phyloP scores from a whole-genome alignment of 2,888 invertebrate genomes.

The Theodoxus fluviatilis region DNA sequence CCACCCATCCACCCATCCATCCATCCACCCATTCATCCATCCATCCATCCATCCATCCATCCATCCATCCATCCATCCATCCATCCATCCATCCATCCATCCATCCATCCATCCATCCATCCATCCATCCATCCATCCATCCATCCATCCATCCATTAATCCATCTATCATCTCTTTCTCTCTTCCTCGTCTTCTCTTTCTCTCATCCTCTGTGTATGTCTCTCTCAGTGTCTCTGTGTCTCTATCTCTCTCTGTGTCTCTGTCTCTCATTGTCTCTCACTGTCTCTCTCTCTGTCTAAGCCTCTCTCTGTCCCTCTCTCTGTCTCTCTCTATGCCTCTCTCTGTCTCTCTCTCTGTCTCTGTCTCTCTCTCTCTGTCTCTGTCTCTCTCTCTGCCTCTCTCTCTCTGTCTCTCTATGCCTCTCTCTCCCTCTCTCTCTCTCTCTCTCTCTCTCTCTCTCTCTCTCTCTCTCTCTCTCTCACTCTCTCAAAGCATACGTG shows the following conservation, averaged over 20 bases:
- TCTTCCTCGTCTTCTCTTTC: no score
- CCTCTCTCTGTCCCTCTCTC: neutral
- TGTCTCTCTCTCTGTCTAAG: neutral
- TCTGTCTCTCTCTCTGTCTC: neutral
- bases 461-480: constrained; percentile 2
- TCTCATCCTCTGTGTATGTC: no score
- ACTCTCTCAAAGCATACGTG: neutral
- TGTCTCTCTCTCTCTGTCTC: neutral
- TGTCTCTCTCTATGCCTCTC: neutral
- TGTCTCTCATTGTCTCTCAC: neutral
- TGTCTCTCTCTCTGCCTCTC: neutral
- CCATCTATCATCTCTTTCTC: no score
- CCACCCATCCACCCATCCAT: no score
- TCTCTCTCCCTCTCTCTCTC: neutral
- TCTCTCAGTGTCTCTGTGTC: neutral
- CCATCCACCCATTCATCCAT: no score
- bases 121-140: no score
- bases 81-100: no score
- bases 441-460: constrained; percentile 2
- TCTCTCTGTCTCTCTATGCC: neutral
- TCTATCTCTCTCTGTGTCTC: neutral
- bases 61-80: no score
- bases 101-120: no score
- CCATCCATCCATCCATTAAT: no score
- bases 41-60: no score